phyloP scores from a whole-genome alignment of 2,888 invertebrate species.

The Dryadula phaetusa region DNA sequence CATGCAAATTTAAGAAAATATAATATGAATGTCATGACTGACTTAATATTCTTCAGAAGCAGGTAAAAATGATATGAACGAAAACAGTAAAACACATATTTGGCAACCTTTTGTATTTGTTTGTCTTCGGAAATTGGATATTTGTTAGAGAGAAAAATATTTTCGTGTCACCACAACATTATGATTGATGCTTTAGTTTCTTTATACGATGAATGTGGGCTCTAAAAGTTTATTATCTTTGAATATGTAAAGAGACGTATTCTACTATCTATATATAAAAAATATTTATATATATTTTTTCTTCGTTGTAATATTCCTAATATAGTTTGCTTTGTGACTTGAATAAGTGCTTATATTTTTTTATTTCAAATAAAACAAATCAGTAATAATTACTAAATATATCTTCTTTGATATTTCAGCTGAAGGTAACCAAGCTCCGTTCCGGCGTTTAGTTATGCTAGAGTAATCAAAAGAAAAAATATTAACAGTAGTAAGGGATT shows the following conservation, averaged over 20 bases:
- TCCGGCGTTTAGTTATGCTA: no score
- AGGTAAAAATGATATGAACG: conserved; percentile 11
- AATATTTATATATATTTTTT: no score
- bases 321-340: no score
- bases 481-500: no score
- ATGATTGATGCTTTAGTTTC: conserved; percentile 35
- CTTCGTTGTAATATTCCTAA: no score
- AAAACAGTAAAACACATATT: conserved; percentile 29
- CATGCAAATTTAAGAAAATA: background rate
- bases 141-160: conserved; percentile 31
- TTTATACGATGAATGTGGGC: conserved; percentile 23
- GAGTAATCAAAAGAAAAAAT: no score
- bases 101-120: conserved; percentile 31
- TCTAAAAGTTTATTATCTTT: conserved; percentile 2
- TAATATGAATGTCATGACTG: background rate
- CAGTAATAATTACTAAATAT: no score
- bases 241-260: background rate
- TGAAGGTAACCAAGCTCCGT: no score
- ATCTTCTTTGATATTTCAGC: no score
- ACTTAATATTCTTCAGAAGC: conserved; percentile 1
- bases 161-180: conserved; percentile 25
- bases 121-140: conserved; percentile 35
- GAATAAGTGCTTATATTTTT: no score
- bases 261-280: background rate
- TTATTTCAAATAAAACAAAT: no score